Evolutionary conservation across 2,888 invertebrate species (phyloP).

Genomic region (Conomelus anceps): DNA sequence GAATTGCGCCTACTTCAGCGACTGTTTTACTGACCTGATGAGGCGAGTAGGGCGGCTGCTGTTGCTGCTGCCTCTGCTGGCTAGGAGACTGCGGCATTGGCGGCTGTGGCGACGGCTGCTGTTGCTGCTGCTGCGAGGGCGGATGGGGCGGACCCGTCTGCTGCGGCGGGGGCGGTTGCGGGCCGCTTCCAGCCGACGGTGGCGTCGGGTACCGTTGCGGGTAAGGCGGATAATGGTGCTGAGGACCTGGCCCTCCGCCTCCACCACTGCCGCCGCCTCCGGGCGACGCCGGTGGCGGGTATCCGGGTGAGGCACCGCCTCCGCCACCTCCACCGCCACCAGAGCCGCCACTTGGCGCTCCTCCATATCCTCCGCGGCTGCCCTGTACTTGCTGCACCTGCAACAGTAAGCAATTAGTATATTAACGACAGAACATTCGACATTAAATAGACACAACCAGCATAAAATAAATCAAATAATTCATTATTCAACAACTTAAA

Average conservation of each 20-base stretch:
- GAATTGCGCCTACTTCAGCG: too few species aligned
- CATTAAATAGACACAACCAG: too few species aligned
- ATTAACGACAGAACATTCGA: background rate
- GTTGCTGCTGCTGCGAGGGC: constrained; percentile 30
- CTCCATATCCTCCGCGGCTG: constrained; percentile 25
- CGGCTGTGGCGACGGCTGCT: constrained; percentile 43
- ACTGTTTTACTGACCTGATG: constrained; percentile 25
- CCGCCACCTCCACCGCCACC: background rate
- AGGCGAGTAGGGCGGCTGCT: constrained; percentile 24
- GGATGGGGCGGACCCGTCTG: background rate
- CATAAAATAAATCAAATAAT: too few species aligned
- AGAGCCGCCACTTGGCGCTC: constrained; percentile 14
- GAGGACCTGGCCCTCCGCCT: background rate
- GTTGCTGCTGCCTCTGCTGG: constrained; percentile 9
- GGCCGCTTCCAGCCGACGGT: constrained; percentile 37
- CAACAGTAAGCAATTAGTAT: background rate
- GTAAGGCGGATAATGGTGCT: constrained; percentile 18
- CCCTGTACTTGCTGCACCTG: constrained; percentile 22
- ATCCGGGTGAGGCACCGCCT: background rate
- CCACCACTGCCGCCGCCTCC: background rate
- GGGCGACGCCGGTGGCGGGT: background rate
- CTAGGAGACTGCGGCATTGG: constrained; percentile 37
- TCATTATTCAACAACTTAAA: too few species aligned
- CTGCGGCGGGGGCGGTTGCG: constrained; percentile 12
- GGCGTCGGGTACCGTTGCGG: constrained; percentile 44